These are phyloP conservation scores for Varecia variegata DNA, from an alignment of 2,797 vertebrate species.

Conservation along the genomic window DNA sequence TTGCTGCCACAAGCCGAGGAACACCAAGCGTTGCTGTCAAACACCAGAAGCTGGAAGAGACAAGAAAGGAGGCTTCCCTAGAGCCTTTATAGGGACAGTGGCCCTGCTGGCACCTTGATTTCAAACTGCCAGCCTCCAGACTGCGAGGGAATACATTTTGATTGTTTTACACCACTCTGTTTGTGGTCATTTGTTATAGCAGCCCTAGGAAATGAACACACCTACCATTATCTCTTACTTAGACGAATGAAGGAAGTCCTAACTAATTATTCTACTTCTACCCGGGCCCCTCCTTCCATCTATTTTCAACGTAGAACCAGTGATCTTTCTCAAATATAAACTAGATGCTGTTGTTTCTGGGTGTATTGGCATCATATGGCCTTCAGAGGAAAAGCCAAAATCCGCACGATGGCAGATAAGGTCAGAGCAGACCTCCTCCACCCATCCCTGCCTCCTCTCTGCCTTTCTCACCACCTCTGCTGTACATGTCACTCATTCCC, in stretches of 20 bases:
- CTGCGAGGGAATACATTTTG: not conserved
- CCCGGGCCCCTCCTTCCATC: not conserved
- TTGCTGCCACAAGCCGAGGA: not conserved
- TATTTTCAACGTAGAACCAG: not conserved
- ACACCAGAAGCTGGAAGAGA: not conserved
- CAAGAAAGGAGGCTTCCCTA: not conserved
- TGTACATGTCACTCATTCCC: not conserved
- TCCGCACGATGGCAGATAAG: not conserved
- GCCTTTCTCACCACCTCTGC: not conserved
- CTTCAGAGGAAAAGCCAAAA: not conserved
- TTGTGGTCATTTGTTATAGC: not conserved
- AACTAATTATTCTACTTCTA: not conserved
- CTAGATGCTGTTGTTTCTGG: not conserved
- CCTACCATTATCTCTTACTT: not conserved
- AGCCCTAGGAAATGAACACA: not conserved
- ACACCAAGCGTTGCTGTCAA: not conserved
- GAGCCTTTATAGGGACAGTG: not conserved
- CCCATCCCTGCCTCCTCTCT: not conserved
- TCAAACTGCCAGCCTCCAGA: not conserved
- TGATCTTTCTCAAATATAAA: not conserved
- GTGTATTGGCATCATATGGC: not conserved
- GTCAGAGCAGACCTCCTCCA: not conserved
- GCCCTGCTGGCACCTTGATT: not conserved
- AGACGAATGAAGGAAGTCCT: not conserved
- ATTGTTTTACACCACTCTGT: not conserved